These are phyloP conservation scores for Notolepis coatsorum DNA, from an alignment of 2,797 vertebrate genomes.

Conservation along the genomic window DNA sequence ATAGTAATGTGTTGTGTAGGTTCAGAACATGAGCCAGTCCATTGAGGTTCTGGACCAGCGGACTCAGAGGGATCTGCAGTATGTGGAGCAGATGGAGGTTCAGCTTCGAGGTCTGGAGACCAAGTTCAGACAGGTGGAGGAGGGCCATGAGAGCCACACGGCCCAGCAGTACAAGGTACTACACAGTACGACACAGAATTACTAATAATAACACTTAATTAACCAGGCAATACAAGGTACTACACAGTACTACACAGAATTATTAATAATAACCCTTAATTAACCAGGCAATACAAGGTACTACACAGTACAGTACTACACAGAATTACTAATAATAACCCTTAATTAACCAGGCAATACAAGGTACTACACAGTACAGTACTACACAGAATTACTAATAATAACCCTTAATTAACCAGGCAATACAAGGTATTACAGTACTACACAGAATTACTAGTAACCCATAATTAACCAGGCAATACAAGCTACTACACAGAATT, in stretches of 20 bases:
- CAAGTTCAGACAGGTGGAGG: constrained; percentile 95
- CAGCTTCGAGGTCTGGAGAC: constrained; percentile 93
- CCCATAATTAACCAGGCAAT: neutral
- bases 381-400: too few relatives aligned
- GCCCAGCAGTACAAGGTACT: constrained; percentile 95
- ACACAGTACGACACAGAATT: neutral
- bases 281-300: neutral
- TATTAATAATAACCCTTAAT: constrained; percentile 11
- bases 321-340: constrained; percentile 24
- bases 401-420: neutral
- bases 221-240: neutral
- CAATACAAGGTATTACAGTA: neutral
- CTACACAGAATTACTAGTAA: too few relatives aligned
- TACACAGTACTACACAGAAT: too few relatives aligned
- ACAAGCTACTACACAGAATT: too few relatives aligned
- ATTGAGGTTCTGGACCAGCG: constrained; percentile 94
- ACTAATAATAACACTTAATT: constrained; percentile 10
- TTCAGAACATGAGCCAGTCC: constrained; percentile 97
- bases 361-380: neutral
- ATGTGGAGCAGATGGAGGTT: constrained; percentile 96
- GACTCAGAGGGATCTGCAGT: constrained; percentile 93
- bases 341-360: neutral
- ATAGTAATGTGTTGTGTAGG: constrained; percentile 72
- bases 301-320: too few relatives aligned
- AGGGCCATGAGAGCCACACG: constrained; percentile 92